Evolutionary conservation across 2,113 vertebrate genomes (phyloP), one percentile per base, ranked within the genome.

Genomic region (Gorsachius goisagi): DNA sequence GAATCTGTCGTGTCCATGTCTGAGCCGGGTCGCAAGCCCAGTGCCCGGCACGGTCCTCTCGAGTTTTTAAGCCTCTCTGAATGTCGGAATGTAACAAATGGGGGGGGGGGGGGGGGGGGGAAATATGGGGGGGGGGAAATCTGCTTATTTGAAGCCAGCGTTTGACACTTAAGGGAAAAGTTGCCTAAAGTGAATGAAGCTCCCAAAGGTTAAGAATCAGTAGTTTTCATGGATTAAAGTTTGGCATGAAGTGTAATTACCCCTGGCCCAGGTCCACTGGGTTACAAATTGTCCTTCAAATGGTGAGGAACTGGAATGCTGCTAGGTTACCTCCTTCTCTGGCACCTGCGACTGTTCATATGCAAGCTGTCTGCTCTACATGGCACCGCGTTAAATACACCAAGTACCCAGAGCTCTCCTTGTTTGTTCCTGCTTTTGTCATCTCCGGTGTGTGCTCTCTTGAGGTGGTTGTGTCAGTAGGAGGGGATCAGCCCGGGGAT

Each of bases 241-340:
- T 95, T 93, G 95, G 91, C 90, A 88, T 90, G 94, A 94, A 90
- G 93, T 67, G 79, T 92, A 79, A 96, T 62, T 41, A 9, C 56
- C 82, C 77, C 58, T 55, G 81, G 78, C 81, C 92, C 73, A 26
- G 80, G 32, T 77, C 80, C n/a, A 21, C 71, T 69, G 90, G 86
- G 91, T 88, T 73, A 7, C 75, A 64, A n/a, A 41, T 63, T 85
- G 41, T 67, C 82, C 92, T 91, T 4, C 64, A 6, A 7, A 15
- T 81, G 95, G 91, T 44, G 93, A 94, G 97, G 93, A 95, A 82
- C 96, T 97, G 95, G 93, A 93, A 94, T 87, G 94, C 95, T 96
- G 96, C 96, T 94, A n/a, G 92, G 94, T 92, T 63, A 88, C 67
- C 85, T 89, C 81, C 89, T 89, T 17, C 92, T 75, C 73, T 47